Evolutionary conservation across 2,888 invertebrate species (phyloP).

Genomic region (Heteropelma amictum): DNA sequence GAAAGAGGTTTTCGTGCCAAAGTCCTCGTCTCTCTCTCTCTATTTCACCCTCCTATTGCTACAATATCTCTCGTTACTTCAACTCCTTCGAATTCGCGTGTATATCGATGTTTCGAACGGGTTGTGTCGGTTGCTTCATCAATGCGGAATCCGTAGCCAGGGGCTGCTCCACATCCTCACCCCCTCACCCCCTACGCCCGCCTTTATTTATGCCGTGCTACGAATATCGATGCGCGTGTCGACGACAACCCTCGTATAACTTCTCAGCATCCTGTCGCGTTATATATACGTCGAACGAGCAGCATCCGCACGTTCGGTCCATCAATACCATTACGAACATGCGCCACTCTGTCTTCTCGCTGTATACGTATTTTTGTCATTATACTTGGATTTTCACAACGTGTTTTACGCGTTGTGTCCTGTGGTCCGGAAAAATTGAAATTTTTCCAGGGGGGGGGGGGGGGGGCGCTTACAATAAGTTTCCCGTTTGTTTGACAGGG

Average conservation of each 20-base stretch:
- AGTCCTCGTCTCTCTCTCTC: neutral
- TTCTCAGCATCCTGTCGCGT: conserved; percentile 44
- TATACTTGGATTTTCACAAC: too few relatives aligned
- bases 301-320: conserved; percentile 19
- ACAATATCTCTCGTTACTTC: conserved; percentile 40
- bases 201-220: conserved; percentile 55
- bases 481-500: too few relatives aligned
- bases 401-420: too few relatives aligned
- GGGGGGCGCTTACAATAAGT: too few relatives aligned
- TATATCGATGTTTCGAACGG: neutral
- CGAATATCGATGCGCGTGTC: conserved; percentile 58
- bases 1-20: conserved; percentile 37
- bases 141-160: conserved; percentile 49
- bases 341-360: conserved; percentile 19
- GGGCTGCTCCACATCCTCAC: too few relatives aligned
- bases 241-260: conserved; percentile 56
- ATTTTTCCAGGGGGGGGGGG: too few relatives aligned
- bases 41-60: conserved; percentile 10
- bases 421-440: too few relatives aligned
- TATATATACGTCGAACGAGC: neutral
- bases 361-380: neutral
- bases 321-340: conserved; percentile 38
- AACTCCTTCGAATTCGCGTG: conserved; percentile 1
- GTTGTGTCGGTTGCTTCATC: conserved; percentile 19
- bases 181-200: conserved; percentile 45